Conservation (phyloP, 2,113 vertebrate genomes). For the Brachypodius melanocephalos region DNA sequence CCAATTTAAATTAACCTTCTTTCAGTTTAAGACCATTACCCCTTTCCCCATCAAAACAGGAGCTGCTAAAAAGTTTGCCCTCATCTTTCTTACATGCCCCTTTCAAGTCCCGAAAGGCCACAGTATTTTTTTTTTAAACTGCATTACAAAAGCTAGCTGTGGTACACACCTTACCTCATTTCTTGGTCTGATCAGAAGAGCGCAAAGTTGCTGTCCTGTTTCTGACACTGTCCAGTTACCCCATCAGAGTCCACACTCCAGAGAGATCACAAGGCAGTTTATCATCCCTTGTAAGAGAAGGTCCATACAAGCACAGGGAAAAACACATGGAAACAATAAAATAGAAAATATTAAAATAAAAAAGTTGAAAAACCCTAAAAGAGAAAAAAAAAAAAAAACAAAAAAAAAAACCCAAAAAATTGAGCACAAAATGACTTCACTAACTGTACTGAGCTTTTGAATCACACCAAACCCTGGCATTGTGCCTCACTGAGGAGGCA, state of each 20-base stretch:
- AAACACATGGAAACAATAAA: background rate
- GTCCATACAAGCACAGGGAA: background rate
- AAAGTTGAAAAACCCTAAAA: background rate
- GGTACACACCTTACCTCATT: background rate
- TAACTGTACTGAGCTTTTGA: background rate
- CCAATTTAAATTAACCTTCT: background rate
- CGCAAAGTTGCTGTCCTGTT: background rate
- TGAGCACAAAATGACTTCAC: background rate
- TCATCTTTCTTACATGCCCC: too few relatives aligned
- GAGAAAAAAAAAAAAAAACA: background rate
- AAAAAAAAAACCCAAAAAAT: background rate
- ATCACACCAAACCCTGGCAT: constrained; percentile 14
- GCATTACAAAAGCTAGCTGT: background rate
- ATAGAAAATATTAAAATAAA: background rate
- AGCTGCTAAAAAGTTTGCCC: background rate
- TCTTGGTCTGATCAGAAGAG: background rate
- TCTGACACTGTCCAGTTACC: background rate
- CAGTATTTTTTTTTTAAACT: background rate
- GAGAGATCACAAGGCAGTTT: background rate
- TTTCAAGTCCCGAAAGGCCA: background rate
- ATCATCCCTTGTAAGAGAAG: background rate
- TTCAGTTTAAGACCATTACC: background rate
- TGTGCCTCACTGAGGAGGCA: constrained; percentile 16
- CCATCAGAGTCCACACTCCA: background rate
- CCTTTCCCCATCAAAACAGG: background rate